Conservation (phyloP, 1,140 invertebrate genomes). For the Ceratina calcarata region DNA sequence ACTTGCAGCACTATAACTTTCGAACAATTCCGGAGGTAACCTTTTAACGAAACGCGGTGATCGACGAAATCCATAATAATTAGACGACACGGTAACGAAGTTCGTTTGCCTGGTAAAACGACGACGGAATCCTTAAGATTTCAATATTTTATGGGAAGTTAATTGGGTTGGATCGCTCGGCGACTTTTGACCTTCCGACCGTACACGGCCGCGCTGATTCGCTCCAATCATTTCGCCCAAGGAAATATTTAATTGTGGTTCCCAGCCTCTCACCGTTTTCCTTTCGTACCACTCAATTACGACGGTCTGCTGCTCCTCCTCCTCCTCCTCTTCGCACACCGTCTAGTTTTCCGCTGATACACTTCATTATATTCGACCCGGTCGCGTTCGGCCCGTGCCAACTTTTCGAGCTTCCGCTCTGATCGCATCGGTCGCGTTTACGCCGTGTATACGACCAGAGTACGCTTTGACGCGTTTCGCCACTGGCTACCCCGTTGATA, state of each 20-base stretch:
- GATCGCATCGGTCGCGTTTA: neutral
- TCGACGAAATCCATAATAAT: constrained; percentile 21
- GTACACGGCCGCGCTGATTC: constrained; percentile 15
- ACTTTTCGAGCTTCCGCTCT: neutral
- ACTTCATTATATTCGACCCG: neutral
- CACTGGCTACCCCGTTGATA: neutral
- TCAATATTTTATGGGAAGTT: constrained; percentile 28
- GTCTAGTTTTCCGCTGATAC: neutral
- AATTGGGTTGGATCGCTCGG: constrained; percentile 31
- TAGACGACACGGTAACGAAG: constrained; percentile 32
- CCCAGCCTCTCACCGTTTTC: neutral
- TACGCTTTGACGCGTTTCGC: no score
- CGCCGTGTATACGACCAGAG: no score
- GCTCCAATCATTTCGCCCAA: neutral
- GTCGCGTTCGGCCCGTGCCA: neutral
- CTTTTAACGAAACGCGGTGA: neutral
- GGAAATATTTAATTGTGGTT: constrained; percentile 43
- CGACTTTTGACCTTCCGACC: constrained; percentile 32
- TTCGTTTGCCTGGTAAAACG: neutral
- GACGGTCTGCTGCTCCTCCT: no score
- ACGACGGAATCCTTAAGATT: no score
- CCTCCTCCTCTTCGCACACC: no score
- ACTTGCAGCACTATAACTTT: neutral
- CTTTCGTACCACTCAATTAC: constrained; percentile 39
- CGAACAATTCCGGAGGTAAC: no score